Percentiles rank a stretch among this genome's conserved stretches.
phyloP scores from a whole-genome alignment of 2,888 invertebrate genomes.

The Neuroscelio doddi region DNA sequence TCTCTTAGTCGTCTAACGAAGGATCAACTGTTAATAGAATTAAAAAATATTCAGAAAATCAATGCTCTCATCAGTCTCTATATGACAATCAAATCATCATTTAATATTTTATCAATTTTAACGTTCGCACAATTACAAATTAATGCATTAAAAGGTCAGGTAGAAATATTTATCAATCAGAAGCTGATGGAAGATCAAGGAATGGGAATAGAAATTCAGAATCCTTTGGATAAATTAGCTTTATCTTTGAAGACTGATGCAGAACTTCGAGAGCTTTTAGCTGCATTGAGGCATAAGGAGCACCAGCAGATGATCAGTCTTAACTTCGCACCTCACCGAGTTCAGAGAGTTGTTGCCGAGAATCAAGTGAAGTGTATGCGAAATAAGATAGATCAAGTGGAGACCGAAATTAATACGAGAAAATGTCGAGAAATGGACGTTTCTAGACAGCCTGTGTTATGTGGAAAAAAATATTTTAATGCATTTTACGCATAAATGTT shows the following conservation, averaged over 20 bases:
- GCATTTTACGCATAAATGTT: not conserved
- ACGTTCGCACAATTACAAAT: conserved; percentile 65
- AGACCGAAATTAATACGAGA: conserved; percentile 5
- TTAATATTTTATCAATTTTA: conserved; percentile 60
- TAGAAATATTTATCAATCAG: conserved; percentile 54
- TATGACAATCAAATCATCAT: conserved; percentile 59
- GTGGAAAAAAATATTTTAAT: not conserved
- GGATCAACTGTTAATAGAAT: conserved; percentile 64
- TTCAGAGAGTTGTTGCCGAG: conserved; percentile 61
- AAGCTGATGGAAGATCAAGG: too few relatives aligned
- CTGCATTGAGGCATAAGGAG: conserved; percentile 60
- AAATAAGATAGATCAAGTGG: conserved; percentile 60
- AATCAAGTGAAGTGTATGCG: conserved; percentile 58
- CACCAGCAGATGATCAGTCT: conserved; percentile 62
- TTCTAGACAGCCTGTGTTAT: not conserved
- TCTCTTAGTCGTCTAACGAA: conserved; percentile 54
- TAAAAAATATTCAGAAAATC: conserved; percentile 59
- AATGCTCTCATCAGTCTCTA: conserved; percentile 65
- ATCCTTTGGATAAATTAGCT: conserved; percentile 54
- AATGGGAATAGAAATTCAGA: not conserved
- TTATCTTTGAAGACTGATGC: conserved; percentile 58
- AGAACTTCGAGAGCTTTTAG: conserved; percentile 61
- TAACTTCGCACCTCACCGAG: conserved; percentile 59
- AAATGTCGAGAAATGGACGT: not conserved
- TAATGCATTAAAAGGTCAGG: conserved; percentile 60